Percentiles rank a stretch among this genome's conserved stretches.
Evolutionary conservation across 1,140 invertebrate species (phyloP).

Genomic region (Trichoplusia ni): DNA sequence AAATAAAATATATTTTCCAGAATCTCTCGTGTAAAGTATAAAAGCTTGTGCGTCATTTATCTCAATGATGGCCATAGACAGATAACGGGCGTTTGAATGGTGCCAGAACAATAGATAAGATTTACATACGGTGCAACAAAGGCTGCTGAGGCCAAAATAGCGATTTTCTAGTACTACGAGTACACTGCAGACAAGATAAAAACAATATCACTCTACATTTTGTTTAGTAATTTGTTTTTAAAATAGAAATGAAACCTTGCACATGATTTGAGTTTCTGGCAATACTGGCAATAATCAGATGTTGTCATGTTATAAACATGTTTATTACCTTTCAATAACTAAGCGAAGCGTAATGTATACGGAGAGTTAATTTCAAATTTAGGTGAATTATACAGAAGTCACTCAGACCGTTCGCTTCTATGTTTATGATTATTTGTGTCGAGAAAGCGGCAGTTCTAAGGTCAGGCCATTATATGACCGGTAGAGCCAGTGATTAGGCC

Average conservation of each 20-base stretch:
- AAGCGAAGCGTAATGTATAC: too few species aligned
- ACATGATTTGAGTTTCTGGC: too few species aligned
- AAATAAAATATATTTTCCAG: too few species aligned
- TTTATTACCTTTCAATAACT: too few species aligned
- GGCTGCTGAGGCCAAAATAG: neutral
- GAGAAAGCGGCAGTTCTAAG: neutral
- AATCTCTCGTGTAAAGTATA: neutral
- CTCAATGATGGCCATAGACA: conserved; percentile 1
- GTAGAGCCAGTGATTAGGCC: neutral
- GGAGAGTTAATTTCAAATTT: neutral
- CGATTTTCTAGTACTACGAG: neutral
- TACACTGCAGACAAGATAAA: too few species aligned
- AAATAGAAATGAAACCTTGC: too few species aligned
- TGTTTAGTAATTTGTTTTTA: too few species aligned
- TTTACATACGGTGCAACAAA: conserved; percentile 30
- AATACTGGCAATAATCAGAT: too few species aligned
- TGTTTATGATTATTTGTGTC: conserved; percentile 3
- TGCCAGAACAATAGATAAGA: conserved; percentile 15
- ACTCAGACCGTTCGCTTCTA: neutral
- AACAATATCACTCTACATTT: too few species aligned
- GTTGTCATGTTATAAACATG: too few species aligned
- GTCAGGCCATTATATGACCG: neutral
- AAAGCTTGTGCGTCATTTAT: neutral
- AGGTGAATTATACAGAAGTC: neutral
- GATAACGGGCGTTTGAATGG: conserved; percentile 20